Base-by-base conservation (phyloP, 2,797 vertebrate genomes). In the Pangasius djambal region DNA sequence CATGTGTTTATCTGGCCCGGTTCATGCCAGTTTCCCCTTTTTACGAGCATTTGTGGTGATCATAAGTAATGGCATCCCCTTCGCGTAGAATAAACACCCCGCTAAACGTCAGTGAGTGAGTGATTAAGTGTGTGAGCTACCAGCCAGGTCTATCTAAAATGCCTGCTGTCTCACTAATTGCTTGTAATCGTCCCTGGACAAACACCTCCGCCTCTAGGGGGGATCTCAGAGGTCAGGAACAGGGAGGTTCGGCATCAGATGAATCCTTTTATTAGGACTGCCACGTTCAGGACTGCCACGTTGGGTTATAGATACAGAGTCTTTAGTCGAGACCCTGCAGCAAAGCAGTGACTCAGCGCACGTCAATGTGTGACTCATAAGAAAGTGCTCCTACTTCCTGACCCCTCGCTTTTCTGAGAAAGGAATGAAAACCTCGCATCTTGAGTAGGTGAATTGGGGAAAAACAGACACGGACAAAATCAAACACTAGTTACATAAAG, bases 341-440 rank as follows among this genome's bases (percentile, higher is more conserved):
- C 44, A 12, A 69, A 50, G 44, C 44, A 31, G 63, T 84, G 83
- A 85, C 28, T 85, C 63, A 69, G 63, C 15, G 28, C 15, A 22
- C 40, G n/a, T 67, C 83, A 84, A 3, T 10, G 44, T 18, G 4
- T 85, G 83, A 85, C 83, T 85, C 83, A 85, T 85, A 85, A 50
- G 44, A 16, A 85, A 69, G 44, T 3, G n/a, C 28, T 34, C 15
- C 28, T 67, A 12, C 25, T 48, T 84, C 59, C 25, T 67, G 61
- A 50, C 61, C 82, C 67, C 40, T 22, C 8, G 15, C 48, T 78
- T 78, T 78, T 55, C 34, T 4, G 25, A 63, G 55, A 28, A 57
- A 10, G 52, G 15, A 57, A 34, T 4, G 16, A 57, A 83, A 61
- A 37, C 31, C 75, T 52, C 48, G 28, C 28, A 52, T 18, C 15